Percentiles rank a stretch among this genome's conserved stretches.
Evolutionary conservation across 1,140 invertebrate species (phyloP).

Genomic region (Linepithema humile): DNA sequence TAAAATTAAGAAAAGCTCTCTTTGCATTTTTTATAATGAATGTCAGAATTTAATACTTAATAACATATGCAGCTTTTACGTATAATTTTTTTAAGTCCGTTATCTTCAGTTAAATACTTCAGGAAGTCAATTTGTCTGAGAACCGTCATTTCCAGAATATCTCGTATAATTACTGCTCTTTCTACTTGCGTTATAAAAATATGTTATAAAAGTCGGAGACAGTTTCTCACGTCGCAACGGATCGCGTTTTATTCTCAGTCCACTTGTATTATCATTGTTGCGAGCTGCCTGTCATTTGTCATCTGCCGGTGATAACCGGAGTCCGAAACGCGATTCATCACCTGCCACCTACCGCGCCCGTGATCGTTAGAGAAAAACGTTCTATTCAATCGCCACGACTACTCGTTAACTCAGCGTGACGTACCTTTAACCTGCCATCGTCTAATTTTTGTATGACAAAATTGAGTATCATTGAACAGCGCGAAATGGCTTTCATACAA

Average conservation of each 20-base stretch:
- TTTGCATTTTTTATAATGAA: not conserved
- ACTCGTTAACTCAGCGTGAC: slow-evolving; percentile 45
- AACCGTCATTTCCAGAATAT: not conserved
- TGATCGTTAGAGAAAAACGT: slow-evolving; percentile 48
- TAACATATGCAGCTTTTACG: not conserved
- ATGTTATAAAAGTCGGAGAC: slow-evolving; percentile 38
- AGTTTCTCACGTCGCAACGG: slow-evolving; percentile 12
- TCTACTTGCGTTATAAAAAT: not conserved
- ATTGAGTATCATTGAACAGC: not conserved
- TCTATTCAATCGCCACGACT: slow-evolving; percentile 47
- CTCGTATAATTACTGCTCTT: slow-evolving; percentile 22
- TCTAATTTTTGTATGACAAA: not conserved
- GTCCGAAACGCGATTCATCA: slow-evolving; percentile 52
- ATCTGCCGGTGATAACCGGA: slow-evolving; percentile 43
- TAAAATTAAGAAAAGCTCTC: not conserved
- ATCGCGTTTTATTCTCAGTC: slow-evolving; percentile 27
- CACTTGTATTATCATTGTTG: slow-evolving; percentile 47
- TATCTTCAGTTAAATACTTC: slow-evolving; percentile 4
- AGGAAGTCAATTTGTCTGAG: not conserved
- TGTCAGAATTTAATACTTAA: not conserved
- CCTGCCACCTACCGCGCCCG: slow-evolving; percentile 9
- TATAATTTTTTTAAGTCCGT: slow-evolving; percentile 1
- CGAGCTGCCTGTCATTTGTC: slow-evolving; percentile 50
- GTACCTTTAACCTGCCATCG: not conserved
- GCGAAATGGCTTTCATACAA: not conserved